Conservation (phyloP, 2,888 invertebrate species). For the Agapostemon virescens region DNA sequence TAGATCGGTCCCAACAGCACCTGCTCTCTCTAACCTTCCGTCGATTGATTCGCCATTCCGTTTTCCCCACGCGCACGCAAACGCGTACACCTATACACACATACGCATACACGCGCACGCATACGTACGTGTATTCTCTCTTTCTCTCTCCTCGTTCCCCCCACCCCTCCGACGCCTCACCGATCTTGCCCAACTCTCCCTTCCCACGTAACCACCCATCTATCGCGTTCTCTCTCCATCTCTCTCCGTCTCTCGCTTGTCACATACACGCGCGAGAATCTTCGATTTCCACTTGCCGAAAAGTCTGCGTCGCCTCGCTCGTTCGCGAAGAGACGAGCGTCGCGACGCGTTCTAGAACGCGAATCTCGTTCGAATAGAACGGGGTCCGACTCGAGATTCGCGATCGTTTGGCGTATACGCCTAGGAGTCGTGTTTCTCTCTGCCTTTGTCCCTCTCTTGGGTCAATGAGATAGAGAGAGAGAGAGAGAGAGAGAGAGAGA, state of each 20-base stretch:
- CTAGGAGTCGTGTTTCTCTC: too few species aligned
- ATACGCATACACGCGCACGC: conserved; percentile 37
- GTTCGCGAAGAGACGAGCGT: not conserved
- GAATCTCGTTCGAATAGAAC: not conserved
- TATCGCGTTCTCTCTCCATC: not conserved
- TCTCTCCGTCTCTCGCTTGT: not conserved
- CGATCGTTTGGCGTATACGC: not conserved
- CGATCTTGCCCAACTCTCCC: not conserved
- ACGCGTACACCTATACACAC: too few species aligned
- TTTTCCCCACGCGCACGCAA: not conserved
- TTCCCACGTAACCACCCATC: not conserved
- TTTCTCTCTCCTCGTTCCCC: conserved; percentile 20
- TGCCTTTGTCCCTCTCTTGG: not conserved
- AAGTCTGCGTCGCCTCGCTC: not conserved
- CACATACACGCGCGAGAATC: not conserved
- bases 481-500: too few species aligned
- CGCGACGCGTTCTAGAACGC: not conserved
- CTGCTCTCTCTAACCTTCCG: conserved; percentile 24
- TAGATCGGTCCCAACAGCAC: conserved; percentile 38
- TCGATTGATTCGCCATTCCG: conserved; percentile 68
- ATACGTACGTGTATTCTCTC: not conserved
- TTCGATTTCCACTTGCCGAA: conserved; percentile 1
- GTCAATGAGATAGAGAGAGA: not conserved
- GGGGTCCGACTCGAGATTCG: not conserved
- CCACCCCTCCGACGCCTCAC: conserved; percentile 16